Conservation (phyloP, 2,888 invertebrate species). For the Drosophila affinis region DNA sequence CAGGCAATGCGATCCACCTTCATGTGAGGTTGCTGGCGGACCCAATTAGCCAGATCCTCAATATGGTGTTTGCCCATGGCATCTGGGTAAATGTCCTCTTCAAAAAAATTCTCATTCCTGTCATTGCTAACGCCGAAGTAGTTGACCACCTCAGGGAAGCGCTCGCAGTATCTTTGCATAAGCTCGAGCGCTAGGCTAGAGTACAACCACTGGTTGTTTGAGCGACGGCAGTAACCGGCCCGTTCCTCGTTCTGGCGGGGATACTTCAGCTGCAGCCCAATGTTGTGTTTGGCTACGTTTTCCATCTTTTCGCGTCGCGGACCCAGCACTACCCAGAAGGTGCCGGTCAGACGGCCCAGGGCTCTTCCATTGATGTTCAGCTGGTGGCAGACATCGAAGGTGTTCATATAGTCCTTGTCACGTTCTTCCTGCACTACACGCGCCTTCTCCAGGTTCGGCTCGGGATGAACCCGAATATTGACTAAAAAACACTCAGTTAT, state of each 20-base stretch:
- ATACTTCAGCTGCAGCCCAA: slow-evolving; percentile 96
- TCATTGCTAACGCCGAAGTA: slow-evolving; percentile 83
- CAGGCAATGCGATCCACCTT: slow-evolving; percentile 87
- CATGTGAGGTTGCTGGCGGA: slow-evolving; percentile 88
- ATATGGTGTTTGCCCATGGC: slow-evolving; percentile 81
- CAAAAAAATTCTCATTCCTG: slow-evolving; percentile 87
- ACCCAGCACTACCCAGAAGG: slow-evolving; percentile 88
- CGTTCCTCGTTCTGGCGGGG: slow-evolving; percentile 91
- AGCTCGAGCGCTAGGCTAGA: slow-evolving; percentile 89
- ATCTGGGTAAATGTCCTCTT: slow-evolving; percentile 88
- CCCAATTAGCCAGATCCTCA: slow-evolving; percentile 87
- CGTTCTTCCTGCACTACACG: slow-evolving; percentile 63
- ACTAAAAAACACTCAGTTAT: slow-evolving; percentile 59
- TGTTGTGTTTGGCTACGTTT: slow-evolving; percentile 86
- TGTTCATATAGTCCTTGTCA: slow-evolving; percentile 70
- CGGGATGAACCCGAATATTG: slow-evolving; percentile 76
- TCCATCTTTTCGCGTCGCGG: slow-evolving; percentile 83
- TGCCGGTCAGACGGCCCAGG: slow-evolving; percentile 94
- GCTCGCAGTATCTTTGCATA: slow-evolving; percentile 88
- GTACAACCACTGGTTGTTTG: slow-evolving; percentile 91
- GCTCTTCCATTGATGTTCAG: slow-evolving; percentile 88
- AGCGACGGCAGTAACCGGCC: slow-evolving; percentile 92
- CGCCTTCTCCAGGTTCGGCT: slow-evolving; percentile 76
- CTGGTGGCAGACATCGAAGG: slow-evolving; percentile 73
- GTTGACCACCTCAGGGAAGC: slow-evolving; percentile 90